Evolutionary conservation across 1,140 invertebrate species (phyloP).

Genomic region (Elysia chlorotica): DNA sequence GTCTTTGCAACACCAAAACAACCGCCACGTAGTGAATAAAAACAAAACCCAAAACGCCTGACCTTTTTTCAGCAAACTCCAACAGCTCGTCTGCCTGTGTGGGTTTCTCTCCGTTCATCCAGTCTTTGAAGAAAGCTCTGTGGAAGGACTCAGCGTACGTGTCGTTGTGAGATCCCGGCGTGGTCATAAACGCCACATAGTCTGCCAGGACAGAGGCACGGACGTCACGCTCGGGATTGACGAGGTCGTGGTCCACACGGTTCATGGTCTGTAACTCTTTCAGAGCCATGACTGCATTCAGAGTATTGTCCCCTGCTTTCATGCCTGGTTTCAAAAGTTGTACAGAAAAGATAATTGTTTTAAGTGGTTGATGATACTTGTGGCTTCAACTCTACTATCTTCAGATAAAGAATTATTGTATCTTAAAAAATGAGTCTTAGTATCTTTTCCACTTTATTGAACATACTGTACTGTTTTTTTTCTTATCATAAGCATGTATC

Average conservation of each 20-base stretch:
- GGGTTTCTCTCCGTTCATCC: conserved; percentile 30
- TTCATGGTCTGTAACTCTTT: conserved; percentile 42
- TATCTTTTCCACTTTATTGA: no score
- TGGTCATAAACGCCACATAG: conserved; percentile 56
- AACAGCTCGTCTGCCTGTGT: conserved; percentile 34
- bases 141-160: conserved; percentile 55
- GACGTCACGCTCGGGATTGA: conserved; percentile 31
- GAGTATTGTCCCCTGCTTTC: conserved; percentile 53
- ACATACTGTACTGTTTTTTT: no score
- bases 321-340: conserved; percentile 37
- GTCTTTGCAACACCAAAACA: not conserved
- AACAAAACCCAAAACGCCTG: no score
- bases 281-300: conserved; percentile 45
- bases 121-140: conserved; percentile 51
- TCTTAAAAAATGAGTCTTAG: no score
- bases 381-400: no score
- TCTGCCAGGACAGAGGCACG: conserved; percentile 40
- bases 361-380: no score
- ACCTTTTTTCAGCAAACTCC: conserved; percentile 49
- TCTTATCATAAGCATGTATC: no score
- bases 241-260: conserved; percentile 34
- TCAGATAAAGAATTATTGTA: no score
- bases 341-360: no score
- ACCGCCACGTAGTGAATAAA: no score
- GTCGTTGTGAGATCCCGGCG: conserved; percentile 48